Evolutionary conservation across 2,797 vertebrate genomes (phyloP).

Genomic region (Octomys mimax): DNA sequence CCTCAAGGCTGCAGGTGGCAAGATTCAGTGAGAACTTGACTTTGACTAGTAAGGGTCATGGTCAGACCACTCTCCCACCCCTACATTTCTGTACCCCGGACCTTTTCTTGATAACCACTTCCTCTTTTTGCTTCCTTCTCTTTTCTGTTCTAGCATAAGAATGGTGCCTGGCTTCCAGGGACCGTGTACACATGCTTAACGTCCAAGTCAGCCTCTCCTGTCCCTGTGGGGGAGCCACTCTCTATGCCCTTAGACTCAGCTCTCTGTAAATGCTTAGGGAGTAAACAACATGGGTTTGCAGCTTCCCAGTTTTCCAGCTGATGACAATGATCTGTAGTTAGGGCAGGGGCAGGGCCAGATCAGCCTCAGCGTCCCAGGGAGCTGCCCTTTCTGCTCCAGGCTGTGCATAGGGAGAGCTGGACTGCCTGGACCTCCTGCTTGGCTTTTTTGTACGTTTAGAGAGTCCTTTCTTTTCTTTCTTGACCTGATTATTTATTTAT

Average conservation of each 20-base stretch:
- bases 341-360: neutral
- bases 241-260: neutral
- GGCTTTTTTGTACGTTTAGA: neutral
- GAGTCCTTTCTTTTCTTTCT: neutral
- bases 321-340: neutral
- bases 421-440: neutral
- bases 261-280: neutral
- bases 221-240: too few species aligned
- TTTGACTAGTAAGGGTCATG: neutral
- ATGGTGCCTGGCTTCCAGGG: neutral
- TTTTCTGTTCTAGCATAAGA: neutral
- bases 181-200: neutral
- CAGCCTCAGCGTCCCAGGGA: fast-evolving
- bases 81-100: neutral
- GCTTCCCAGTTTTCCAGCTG: neutral
- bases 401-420: neutral
- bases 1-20: neutral
- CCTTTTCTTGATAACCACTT: neutral
- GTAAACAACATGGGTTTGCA: neutral
- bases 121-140: neutral
- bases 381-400: neutral
- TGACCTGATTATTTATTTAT: neutral
- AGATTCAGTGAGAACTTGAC: neutral
- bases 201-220: neutral
- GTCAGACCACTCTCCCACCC: neutral